Percentiles rank a stretch among this genome's conserved stretches.
Evolutionary conservation across 2,888 invertebrate species (phyloP).

Genomic region (Acrocyrtus sp.): DNA sequence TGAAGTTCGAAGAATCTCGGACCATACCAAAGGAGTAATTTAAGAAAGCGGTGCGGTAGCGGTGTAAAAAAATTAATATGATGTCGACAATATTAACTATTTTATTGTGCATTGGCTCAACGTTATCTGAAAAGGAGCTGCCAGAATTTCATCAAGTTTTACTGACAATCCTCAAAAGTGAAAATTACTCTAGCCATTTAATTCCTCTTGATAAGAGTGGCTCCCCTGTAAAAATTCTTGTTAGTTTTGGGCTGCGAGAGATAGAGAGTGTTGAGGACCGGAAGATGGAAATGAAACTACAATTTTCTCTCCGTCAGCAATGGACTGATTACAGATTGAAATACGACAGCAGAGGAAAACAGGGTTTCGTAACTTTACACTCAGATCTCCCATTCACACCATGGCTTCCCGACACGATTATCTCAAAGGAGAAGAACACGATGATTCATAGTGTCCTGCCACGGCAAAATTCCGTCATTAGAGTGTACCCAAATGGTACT

Average conservation of each 20-base stretch:
- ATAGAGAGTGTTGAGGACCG: conserved; percentile 41
- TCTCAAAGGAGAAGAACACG: conserved; percentile 24
- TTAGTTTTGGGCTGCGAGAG: conserved; percentile 27
- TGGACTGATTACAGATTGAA: conserved; percentile 33
- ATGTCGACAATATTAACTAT: too few relatives aligned
- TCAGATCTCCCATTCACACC: background rate
- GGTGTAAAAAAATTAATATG: too few relatives aligned
- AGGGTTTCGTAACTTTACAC: conserved; percentile 20
- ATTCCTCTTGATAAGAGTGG: background rate
- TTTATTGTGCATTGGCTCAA: too few relatives aligned
- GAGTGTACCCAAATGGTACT: conserved; percentile 32
- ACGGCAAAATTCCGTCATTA: conserved; percentile 13
- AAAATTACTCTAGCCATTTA: conserved; percentile 18
- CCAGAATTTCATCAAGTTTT: conserved; percentile 12
- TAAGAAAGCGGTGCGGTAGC: too few relatives aligned
- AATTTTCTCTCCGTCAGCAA: conserved; percentile 31
- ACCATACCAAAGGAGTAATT: too few relatives aligned
- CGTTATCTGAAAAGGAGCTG: conserved; percentile 12
- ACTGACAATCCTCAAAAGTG: conserved; percentile 9
- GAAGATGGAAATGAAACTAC: conserved; percentile 46
- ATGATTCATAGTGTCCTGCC: conserved; percentile 11
- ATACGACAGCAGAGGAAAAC: background rate
- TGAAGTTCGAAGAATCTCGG: too few relatives aligned
- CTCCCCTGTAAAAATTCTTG: background rate
- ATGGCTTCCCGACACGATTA: conserved; percentile 43